Base-by-base conservation (phyloP, 2,888 invertebrate genomes). In the Lithophane ornitopus region DNA sequence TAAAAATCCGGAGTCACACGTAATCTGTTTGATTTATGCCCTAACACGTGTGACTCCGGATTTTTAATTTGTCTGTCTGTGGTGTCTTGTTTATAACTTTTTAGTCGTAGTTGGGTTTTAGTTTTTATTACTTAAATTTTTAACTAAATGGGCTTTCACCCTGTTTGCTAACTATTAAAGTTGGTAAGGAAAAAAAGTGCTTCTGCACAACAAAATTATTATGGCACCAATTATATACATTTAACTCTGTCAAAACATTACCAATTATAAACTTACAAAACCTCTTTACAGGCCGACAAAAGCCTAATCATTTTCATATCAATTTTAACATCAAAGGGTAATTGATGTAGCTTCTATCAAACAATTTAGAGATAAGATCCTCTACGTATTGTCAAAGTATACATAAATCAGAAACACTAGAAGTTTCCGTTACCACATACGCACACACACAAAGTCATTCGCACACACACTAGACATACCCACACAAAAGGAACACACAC, bases 361-460 rank as follows among this genome's bases (percentile, higher is more conserved):
- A 74, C 68, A 88, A 91, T 90, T 91, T 89, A 77, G 74, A 89
- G 91, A 92, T 92, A 73, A 70, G 86, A 92, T 90, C 91, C 81
- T 44, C 82, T 83, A 88, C 87, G 83, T 90, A 88, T 91, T 93
- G 93, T 93, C 94, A 93, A 91, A 89, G 88, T 85, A 82, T 81
- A 82, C 90, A 92, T 92, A 88, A 90, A 92, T 93, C 92, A 90
- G 82, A 87, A 78, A 87, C 86, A 87, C 93, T 93, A 94, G 94
- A 95, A 94, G 93, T 93, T 94, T 95, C 95, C 94, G 94, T 93
- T 94, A 92, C 90, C 87, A 86, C 68, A 80, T 63, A 78, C 54
- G 63, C 70, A 85, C 79, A 86, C 81, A 86, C 76, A 80, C 70
- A 65, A 22, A 56, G 14, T 11, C 87, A 88, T 67, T 8, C 78